These are phyloP conservation scores for Odontothrips loti DNA, from an alignment of 2,888 invertebrate species.

Conservation along the genomic window DNA sequence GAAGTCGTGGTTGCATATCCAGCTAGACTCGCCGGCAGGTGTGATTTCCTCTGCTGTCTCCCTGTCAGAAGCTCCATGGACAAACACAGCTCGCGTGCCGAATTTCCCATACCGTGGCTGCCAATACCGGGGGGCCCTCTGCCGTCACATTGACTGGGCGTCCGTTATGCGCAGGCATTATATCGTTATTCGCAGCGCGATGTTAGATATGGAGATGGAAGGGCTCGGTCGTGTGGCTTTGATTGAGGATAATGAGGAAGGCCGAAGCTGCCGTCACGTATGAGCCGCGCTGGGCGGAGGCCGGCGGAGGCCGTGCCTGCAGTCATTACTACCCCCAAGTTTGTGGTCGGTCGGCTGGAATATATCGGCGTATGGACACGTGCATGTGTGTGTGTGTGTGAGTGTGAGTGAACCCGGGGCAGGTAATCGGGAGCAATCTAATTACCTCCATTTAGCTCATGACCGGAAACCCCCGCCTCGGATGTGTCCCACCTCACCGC, in stretches of 20 bases:
- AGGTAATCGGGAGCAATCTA: constrained; percentile 6
- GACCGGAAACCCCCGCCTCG: constrained; percentile 15
- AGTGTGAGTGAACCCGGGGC: background rate
- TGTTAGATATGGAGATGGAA: constrained; percentile 1
- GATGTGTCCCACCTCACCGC: background rate
- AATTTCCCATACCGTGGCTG: too few relatives aligned
- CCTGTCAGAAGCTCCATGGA: too few relatives aligned
- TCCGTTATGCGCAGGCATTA: too few relatives aligned
- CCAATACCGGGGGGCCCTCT: too few relatives aligned
- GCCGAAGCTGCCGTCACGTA: background rate
- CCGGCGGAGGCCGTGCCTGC: too few relatives aligned
- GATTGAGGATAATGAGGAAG: constrained; percentile 14
- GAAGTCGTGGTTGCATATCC: too few relatives aligned
- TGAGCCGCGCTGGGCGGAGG: background rate
- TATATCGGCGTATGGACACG: background rate
- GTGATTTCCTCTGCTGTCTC: too few relatives aligned
- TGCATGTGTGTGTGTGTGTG: background rate
- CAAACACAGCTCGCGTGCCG: too few relatives aligned
- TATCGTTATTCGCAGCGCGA: background rate
- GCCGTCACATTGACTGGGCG: too few relatives aligned
- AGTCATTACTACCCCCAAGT: background rate
- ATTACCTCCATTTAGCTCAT: constrained; percentile 24
- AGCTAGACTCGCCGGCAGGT: too few relatives aligned
- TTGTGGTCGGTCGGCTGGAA: background rate
- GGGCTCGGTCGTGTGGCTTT: background rate